Percentiles rank a stretch among this genome's conserved stretches.
phyloP scores from a whole-genome alignment of 2,113 vertebrate species.

The Ciconia stormi region DNA sequence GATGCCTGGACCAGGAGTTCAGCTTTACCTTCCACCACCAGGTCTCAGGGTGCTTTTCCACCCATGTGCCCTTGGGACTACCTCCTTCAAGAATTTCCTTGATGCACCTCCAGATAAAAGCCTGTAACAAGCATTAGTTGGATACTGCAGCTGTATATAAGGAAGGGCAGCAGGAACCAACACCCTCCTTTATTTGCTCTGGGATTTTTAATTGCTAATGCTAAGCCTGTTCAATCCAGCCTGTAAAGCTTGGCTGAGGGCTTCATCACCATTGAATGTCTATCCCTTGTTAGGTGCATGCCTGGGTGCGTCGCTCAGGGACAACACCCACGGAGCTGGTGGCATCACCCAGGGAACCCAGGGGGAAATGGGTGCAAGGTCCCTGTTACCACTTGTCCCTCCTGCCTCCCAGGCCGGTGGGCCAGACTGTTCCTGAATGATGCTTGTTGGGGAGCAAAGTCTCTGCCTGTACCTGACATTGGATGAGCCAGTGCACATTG shows the following conservation, averaged over 20 bases:
- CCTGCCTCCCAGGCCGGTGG: rapidly evolving
- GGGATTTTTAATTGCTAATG: background rate
- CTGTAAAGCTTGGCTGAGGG: background rate
- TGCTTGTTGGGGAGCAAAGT: background rate
- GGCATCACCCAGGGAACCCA: background rate
- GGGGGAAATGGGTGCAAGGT: background rate
- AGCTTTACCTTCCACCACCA: background rate
- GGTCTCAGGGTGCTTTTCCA: background rate
- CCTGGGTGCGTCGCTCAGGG: background rate
- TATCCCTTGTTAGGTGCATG: background rate
- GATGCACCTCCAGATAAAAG: background rate
- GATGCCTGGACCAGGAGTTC: background rate
- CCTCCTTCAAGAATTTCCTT: conserved; percentile 17
- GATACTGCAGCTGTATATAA: background rate
- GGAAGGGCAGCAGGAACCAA: background rate
- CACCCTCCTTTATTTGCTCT: conserved; percentile 44
- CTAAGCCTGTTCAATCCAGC: background rate
- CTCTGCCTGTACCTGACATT: background rate
- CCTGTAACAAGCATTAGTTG: background rate
- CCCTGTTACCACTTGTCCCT: background rate
- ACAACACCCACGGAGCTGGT: background rate
- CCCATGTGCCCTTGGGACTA: background rate
- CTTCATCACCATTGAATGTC: background rate
- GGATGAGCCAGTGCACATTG: rapidly evolving
- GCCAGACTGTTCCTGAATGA: rapidly evolving